These are phyloP conservation scores for Rhynchotus rufescens DNA, from an alignment of 2,797 vertebrate genomes.

Conservation along the genomic window DNA sequence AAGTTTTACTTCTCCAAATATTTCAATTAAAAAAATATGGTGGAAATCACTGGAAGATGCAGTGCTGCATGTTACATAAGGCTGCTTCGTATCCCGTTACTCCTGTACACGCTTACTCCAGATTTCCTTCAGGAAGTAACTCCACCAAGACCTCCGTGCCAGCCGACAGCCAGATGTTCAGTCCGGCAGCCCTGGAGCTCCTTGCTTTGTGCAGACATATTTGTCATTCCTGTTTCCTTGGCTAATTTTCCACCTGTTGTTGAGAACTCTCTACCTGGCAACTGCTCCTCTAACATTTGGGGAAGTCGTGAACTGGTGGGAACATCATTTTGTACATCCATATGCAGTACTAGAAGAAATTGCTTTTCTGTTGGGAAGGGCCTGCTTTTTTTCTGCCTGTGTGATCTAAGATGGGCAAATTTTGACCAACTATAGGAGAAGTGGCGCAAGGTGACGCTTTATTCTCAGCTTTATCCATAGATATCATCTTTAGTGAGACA, in stretches of 20 bases:
- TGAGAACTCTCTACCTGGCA: not conserved
- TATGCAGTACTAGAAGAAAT: not conserved
- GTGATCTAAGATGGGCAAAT: not conserved
- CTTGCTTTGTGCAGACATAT: not conserved
- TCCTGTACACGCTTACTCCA: not conserved
- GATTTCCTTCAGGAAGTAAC: slow-evolving; percentile 50
- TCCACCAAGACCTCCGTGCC: slow-evolving; percentile 1
- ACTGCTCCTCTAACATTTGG: not conserved
- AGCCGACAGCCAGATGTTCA: slow-evolving; percentile 33
- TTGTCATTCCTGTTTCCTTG: not conserved
- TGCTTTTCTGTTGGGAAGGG: not conserved
- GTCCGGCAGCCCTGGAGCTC: not conserved
- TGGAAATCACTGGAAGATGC: not conserved
- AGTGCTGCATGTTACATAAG: not conserved
- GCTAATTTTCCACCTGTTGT: not conserved
- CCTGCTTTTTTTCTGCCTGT: not conserved
- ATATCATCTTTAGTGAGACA: not conserved
- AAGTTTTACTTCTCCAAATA: not conserved
- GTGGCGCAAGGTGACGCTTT: not conserved
- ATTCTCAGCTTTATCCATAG: not conserved
- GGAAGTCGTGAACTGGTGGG: not conserved
- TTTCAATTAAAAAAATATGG: not conserved
- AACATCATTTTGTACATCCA: not conserved
- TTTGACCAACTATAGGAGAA: not conserved
- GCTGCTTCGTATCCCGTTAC: slow-evolving; percentile 33